Evolutionary conservation across 2,888 invertebrate genomes (phyloP).

Genomic region (Rhagophthalmus giganteus): DNA sequence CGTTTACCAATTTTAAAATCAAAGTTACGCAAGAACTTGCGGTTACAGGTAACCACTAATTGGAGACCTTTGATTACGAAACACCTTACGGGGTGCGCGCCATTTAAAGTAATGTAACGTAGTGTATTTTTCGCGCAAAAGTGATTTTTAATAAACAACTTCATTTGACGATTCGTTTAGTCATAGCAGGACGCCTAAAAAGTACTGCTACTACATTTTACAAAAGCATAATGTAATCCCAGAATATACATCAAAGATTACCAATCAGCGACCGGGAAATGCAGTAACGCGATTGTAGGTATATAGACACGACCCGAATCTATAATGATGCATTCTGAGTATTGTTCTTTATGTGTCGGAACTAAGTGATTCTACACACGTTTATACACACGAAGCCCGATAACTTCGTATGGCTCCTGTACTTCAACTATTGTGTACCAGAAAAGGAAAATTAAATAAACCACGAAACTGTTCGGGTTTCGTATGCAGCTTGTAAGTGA

Average conservation of each 20-base stretch:
- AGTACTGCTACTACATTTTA: background rate
- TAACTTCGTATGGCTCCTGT: slow-evolving; percentile 27
- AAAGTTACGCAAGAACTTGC: too few species aligned
- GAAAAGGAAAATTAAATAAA: slow-evolving; percentile 20
- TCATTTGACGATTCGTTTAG: too few species aligned
- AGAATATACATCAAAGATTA: background rate
- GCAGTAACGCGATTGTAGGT: slow-evolving; percentile 34
- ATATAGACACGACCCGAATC: slow-evolving; percentile 48
- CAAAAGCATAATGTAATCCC: background rate
- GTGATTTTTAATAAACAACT: too few species aligned
- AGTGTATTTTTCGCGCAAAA: too few species aligned
- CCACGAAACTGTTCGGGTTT: slow-evolving; percentile 8
- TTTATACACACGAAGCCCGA: slow-evolving; percentile 41
- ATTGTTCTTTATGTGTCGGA: slow-evolving; percentile 51
- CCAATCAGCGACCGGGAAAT: slow-evolving; percentile 27
- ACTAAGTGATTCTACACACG: slow-evolving; percentile 50
- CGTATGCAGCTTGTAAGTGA: background rate
- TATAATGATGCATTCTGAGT: slow-evolving; percentile 49
- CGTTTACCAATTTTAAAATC: too few species aligned
- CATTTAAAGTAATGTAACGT: too few species aligned
- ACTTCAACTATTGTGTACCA: slow-evolving; percentile 20
- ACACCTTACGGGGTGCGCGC: too few species aligned
- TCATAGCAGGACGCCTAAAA: too few species aligned
- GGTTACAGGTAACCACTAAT: too few species aligned
- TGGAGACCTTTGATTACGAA: too few species aligned